Conservation (phyloP, 2,797 vertebrate species). For the Lepilemur septentrionalis region DNA sequence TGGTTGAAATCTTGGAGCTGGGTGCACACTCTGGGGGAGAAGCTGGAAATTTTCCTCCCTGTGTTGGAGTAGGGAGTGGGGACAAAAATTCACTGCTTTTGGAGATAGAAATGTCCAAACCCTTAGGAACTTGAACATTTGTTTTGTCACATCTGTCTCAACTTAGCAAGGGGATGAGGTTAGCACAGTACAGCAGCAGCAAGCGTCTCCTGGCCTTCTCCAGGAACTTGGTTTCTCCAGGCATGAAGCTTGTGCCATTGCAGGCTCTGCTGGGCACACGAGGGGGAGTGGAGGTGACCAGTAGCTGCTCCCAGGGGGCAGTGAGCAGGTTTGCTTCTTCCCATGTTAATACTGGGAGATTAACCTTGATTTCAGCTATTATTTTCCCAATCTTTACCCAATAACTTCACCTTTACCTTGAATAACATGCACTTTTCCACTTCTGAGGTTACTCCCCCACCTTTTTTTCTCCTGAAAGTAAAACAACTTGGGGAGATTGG, state of each 20-base stretch:
- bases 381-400: not conserved
- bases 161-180: not conserved
- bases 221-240: not conserved
- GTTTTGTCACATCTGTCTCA: not conserved
- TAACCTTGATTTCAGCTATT: not conserved
- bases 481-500: not conserved
- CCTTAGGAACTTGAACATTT: not conserved
- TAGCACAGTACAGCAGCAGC: not conserved
- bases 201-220: not conserved
- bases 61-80: not conserved
- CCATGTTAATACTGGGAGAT: not conserved
- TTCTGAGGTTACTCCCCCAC: rapidly evolving
- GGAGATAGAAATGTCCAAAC: not conserved
- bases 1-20: not conserved
- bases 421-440: not conserved
- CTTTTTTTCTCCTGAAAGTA: constrained; percentile 4
- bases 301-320: not conserved
- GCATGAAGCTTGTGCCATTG: not conserved
- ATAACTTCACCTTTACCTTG: constrained; percentile 30
- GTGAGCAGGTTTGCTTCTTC: not conserved
- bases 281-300: not conserved
- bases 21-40: not conserved
- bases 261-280: not conserved
- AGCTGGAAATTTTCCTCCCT: not conserved
- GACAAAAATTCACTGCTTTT: not conserved